phyloP scores from a whole-genome alignment of 2,113 vertebrate genomes.

The Malurus melanocephalus region DNA sequence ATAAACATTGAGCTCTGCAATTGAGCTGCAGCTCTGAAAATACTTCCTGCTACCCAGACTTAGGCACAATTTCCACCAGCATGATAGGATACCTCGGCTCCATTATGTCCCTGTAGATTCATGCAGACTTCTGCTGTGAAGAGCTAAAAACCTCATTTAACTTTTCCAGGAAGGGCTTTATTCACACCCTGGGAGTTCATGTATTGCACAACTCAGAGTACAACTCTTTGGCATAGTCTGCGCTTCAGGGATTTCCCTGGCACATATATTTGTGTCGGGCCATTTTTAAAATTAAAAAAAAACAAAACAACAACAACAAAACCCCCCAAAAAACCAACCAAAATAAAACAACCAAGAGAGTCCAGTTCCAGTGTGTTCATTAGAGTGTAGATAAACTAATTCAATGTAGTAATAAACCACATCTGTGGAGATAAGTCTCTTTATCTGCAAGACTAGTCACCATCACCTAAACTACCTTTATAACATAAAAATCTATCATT shows the following conservation, averaged over 20 bases:
- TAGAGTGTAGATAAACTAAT: not conserved
- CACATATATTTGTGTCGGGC: not conserved
- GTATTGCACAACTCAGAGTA: not conserved
- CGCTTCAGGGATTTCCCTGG: not conserved
- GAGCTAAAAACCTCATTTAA: not conserved
- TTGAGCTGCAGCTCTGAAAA: not conserved
- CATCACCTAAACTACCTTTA: not conserved
- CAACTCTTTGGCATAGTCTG: not conserved
- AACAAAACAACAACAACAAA: not conserved
- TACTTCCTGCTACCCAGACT: not conserved
- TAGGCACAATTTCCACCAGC: not conserved
- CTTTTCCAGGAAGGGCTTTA: not conserved
- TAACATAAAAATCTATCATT: not conserved
- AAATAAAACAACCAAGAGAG: fast-evolving
- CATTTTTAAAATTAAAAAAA: not conserved
- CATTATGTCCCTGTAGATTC: not conserved
- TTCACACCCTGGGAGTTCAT: not conserved
- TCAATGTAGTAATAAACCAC: not conserved
- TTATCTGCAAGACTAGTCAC: not conserved
- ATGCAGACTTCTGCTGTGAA: not conserved
- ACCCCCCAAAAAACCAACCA: fast-evolving
- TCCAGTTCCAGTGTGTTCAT: not conserved
- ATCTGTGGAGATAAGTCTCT: not conserved
- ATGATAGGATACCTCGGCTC: not conserved
- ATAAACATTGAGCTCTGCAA: not conserved